These are phyloP conservation scores for Gymnocheta viridis DNA, from an alignment of 2,888 invertebrate species.

Conservation along the genomic window DNA sequence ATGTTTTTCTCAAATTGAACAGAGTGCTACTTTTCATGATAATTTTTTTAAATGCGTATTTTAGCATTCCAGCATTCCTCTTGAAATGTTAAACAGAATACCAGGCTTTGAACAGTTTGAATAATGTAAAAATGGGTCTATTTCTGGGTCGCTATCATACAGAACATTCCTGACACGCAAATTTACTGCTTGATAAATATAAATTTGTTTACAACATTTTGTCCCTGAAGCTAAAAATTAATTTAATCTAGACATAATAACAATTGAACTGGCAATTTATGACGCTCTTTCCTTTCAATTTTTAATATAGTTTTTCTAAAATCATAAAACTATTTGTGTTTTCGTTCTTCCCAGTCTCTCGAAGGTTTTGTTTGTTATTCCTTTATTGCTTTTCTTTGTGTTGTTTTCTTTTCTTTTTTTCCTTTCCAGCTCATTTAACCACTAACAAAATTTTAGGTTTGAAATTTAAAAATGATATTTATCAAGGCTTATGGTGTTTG, in stretches of 20 bases:
- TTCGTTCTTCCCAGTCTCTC: not conserved
- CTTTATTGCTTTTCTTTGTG: not conserved
- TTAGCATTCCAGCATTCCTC: too few relatives aligned
- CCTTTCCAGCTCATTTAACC: constrained; percentile 14
- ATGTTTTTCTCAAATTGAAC: too few relatives aligned
- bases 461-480: not conserved
- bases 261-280: constrained; percentile 17
- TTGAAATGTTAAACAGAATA: too few relatives aligned
- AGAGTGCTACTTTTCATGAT: too few relatives aligned
- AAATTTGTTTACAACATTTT: constrained; percentile 7
- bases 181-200: too few relatives aligned
- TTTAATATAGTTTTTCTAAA: not conserved
- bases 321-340: not conserved
- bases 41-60: too few relatives aligned
- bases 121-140: too few relatives aligned
- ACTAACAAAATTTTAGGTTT: not conserved
- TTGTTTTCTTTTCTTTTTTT: not conserved
- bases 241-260: constrained; percentile 2
- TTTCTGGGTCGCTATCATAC: too few relatives aligned
- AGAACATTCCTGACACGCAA: too few relatives aligned
- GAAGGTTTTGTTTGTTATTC: not conserved
- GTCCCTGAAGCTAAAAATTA: not conserved
- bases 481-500: constrained; percentile 4
- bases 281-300: too few relatives aligned
- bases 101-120: too few relatives aligned